A percentile compares a stretch with the other conserved stretches of the same genome.
These are phyloP conservation scores for Parasteatoda tepidariorum DNA, from an alignment of 1,140 invertebrate genomes.

Conservation along the genomic window DNA sequence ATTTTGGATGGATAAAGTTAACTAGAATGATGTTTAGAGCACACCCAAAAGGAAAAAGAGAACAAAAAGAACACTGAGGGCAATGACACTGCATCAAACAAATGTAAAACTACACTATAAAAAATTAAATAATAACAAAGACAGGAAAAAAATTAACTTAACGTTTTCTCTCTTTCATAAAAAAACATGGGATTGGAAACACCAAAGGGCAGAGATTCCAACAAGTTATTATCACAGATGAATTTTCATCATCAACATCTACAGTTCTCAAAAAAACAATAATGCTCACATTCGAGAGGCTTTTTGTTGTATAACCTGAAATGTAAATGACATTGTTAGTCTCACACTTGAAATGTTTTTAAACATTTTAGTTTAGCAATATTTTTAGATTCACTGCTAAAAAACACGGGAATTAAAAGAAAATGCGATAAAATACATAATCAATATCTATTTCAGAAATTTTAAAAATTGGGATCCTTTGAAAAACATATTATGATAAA, in stretches of 20 bases:
- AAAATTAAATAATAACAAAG: not conserved
- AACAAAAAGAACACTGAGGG: not conserved
- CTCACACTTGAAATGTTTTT: no score
- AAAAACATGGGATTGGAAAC: not conserved
- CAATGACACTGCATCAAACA: not conserved
- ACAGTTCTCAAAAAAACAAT: constrained; percentile 17
- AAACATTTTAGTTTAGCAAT: no score
- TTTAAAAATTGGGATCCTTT: no score
- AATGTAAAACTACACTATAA: not conserved
- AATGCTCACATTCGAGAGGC: constrained; percentile 82
- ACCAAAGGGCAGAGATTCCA: not conserved
- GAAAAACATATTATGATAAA: no score
- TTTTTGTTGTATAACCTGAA: constrained; percentile 76
- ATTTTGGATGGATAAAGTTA: no score
- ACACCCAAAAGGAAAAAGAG: no score
- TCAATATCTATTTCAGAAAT: no score
- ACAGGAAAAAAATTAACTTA: not conserved
- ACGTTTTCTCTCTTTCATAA: not conserved
- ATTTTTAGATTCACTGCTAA: no score
- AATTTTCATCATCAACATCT: constrained; percentile 22
- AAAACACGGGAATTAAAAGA: no score
- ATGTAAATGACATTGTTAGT: constrained; percentile 38
- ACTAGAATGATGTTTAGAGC: no score
- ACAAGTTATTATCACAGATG: constrained; percentile 50
- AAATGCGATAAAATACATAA: no score